Evolutionary conservation across 2,888 invertebrate genomes (phyloP), one percentile per base, ranked within the genome.

Genomic region (Serrognathus titanus): DNA sequence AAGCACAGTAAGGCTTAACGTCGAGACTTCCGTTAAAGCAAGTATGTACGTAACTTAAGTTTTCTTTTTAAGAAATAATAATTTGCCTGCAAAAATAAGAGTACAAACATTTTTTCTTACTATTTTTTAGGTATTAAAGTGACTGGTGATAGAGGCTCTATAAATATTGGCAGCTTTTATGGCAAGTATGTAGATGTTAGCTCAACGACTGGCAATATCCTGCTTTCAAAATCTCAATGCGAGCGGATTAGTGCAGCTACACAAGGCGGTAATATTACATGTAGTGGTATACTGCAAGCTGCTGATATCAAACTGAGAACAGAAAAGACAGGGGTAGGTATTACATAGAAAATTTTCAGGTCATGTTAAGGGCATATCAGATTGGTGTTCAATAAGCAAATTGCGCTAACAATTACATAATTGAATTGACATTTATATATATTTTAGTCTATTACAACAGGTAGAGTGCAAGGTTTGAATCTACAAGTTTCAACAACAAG

Each of bases 1-100:
- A 36, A 53, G 58, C 12, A 57, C 66, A 49, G 55, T 64, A 11
- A 59, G 60, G 38, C 72, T 71, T 53, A 65, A 61, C 31, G 64
- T 75, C 31, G 66, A 70, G 57, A 69, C 71, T 12, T 74, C 75
- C n/a, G 64, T 75, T 10, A 75, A 75, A 71, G 72, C 75, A 50
- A 74, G 75, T 75, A 67, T 61, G 68, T 65, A 46, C 41, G 31
- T 48, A 10, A 38, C 3, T 16, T 16, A 16, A 16, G 2, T 16
- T 16, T 16, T 2, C 16, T 16, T 16, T 16, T 16, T 16, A 16
- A 16, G 16, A 16, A 16, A 16, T 16, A 16, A n/a, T n/a, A n/a
- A n/a, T n/a, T n/a, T n/a, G 6, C 6, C 2, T 31, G 24, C n/a
- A 39, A 12, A 4, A 7, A 4, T 10, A n/a, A 0, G 8, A 11